Percentiles rank a stretch among this genome's conserved stretches.
Evolutionary conservation across 2,888 invertebrate species (phyloP).

Genomic region (Phorcus lineatus): DNA sequence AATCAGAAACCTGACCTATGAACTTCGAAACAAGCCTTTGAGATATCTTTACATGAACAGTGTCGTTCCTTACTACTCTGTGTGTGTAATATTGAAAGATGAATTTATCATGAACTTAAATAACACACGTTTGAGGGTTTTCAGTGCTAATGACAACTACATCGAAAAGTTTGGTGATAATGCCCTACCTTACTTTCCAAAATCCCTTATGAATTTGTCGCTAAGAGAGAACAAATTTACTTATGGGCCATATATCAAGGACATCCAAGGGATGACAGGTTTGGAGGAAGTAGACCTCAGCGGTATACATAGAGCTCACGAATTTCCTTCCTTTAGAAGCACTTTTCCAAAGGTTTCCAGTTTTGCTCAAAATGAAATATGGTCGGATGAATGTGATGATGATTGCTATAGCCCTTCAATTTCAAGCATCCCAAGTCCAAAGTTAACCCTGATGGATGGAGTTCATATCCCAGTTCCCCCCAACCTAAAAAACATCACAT

Average conservation of each 20-base stretch:
- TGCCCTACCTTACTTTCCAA: background rate
- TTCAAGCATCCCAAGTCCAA: background rate
- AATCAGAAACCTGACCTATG: conserved; percentile 1
- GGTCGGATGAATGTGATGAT: too few relatives aligned
- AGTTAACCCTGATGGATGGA: too few relatives aligned
- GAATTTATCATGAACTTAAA: background rate
- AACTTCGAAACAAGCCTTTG: background rate
- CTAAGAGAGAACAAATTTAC: conserved; percentile 7
- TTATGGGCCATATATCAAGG: background rate
- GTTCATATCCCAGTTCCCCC: conserved; percentile 10
- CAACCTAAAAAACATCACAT: conserved; percentile 14
- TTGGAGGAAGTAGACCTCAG: background rate
- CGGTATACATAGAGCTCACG: background rate
- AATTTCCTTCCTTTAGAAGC: background rate
- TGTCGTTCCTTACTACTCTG: background rate
- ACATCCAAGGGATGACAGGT: background rate
- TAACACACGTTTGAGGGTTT: background rate
- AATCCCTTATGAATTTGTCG: background rate
- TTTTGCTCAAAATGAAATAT: too few relatives aligned
- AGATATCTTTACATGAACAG: background rate
- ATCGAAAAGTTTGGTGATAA: background rate
- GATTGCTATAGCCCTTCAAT: background rate
- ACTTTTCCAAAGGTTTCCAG: too few relatives aligned
- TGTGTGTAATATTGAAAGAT: background rate
- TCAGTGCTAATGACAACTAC: background rate